Base-by-base conservation (phyloP, 2,888 invertebrate genomes). In the Rhagophthalmus giganteus region DNA sequence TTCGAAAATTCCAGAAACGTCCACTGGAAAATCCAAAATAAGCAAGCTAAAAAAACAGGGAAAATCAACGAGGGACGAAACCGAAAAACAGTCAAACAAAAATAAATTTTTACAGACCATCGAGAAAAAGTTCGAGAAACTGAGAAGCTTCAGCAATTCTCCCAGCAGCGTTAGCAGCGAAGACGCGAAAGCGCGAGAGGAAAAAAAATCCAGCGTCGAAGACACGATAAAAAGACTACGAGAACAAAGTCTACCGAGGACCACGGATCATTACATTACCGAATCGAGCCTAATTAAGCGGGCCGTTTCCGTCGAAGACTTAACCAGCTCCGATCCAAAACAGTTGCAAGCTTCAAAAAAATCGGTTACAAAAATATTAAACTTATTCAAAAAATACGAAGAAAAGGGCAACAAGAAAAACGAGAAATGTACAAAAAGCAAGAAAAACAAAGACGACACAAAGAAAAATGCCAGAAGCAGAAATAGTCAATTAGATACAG, bases 41-140 rank as follows among this genome's bases (percentile, higher is more conserved):
- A 64, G 63, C 27, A 63, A 61, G 48, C 48, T 68, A 25, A 64
- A 48, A 12, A 55, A 49, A 38, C 25, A 9, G 5, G 37, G 31
- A n/a, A 47, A 53, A 26, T 5, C 11, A 20, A 49, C 45, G 8
- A 27, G 7, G n/a, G 27, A 6, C 4, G 30, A 41, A 26, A 2
- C 9, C 39, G 64, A 70, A 59, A 68, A 70, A 13, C 66, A 69
- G 40, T 58, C 58, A 0, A 67, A 66, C 48, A 78, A 76, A 59
- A 78, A 79, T 59, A 81, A 79, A 53, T 77, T 91, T 59, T 75
- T 90, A 27, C 88, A 88, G 66, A 84, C 85, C 0, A 81, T 90
- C 61, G 89, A 91, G 31, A 88, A 88, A 66, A 87, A 86, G 69
- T 78, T 87, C 65, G 87, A 87, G 72, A 87, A 86, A 68, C 78